Percentiles rank a stretch among this genome's conserved stretches.
These are phyloP conservation scores for Loripinus fragilis DNA, from an alignment of 2,888 invertebrate genomes.

Conservation along the genomic window DNA sequence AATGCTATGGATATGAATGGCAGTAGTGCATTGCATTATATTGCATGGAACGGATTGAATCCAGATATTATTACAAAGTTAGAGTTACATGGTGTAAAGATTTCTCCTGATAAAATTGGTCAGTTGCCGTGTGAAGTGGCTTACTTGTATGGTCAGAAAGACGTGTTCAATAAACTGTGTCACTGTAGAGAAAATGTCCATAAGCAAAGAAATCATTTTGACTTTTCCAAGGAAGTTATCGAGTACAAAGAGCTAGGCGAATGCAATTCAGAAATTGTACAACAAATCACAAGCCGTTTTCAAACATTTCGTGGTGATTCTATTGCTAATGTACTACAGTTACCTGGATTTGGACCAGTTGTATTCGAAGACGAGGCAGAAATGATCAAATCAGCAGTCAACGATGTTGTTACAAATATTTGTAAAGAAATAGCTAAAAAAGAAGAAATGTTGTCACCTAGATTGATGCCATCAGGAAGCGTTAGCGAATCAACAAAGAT, in stretches of 20 bases:
- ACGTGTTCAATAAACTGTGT: slow-evolving; percentile 6
- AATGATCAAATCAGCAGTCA: background rate
- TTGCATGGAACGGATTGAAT: slow-evolving; percentile 31
- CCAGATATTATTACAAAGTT: slow-evolving; percentile 9
- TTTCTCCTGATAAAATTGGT: background rate
- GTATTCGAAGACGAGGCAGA: slow-evolving; percentile 3
- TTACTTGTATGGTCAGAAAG: slow-evolving; percentile 17
- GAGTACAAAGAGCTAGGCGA: slow-evolving; percentile 1
- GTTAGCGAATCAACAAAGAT: slow-evolving; percentile 37
- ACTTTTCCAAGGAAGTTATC: slow-evolving; percentile 19
- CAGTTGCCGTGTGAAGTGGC: slow-evolving; percentile 22
- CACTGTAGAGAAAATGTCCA: slow-evolving; percentile 28
- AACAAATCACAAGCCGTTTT: background rate
- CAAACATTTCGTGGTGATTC: slow-evolving; percentile 10
- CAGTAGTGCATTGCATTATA: slow-evolving; percentile 32
- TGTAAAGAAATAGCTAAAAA: slow-evolving; percentile 34
- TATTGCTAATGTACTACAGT: slow-evolving; percentile 23
- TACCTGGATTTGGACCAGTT: slow-evolving; percentile 21
- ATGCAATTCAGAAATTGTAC: background rate
- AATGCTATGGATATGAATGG: slow-evolving; percentile 13
- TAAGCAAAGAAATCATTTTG: slow-evolving; percentile 20
- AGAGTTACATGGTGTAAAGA: background rate
- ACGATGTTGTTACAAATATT: slow-evolving; percentile 3
- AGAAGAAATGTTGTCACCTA: slow-evolving; percentile 30
- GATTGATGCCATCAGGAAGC: slow-evolving; percentile 39